These are phyloP conservation scores for Pogonus chalceus DNA, from an alignment of 1,140 invertebrate species.

Conservation along the genomic window DNA sequence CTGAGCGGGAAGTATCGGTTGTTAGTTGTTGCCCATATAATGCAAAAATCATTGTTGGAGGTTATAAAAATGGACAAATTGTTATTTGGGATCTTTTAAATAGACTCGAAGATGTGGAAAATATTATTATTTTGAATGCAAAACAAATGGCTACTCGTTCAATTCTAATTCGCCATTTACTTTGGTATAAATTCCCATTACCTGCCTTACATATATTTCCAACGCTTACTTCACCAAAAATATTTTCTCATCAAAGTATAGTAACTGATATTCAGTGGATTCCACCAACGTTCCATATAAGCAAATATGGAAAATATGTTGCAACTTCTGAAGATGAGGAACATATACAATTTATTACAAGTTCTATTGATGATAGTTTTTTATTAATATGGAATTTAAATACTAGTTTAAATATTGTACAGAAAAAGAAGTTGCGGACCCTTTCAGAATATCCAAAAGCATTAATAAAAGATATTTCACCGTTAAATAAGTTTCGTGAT, in stretches of 20 bases:
- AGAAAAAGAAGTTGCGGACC: too few species aligned
- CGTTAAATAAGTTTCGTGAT: too few species aligned
- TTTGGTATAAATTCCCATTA: slow-evolving; percentile 48
- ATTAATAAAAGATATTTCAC: too few species aligned
- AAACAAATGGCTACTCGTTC: slow-evolving; percentile 50
- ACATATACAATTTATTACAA: slow-evolving; percentile 51
- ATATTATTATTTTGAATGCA: slow-evolving; percentile 47
- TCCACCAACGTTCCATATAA: slow-evolving; percentile 45
- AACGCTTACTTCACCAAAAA: too few species aligned
- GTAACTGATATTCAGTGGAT: slow-evolving; percentile 59
- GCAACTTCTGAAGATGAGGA: too few species aligned
- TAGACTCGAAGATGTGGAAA: slow-evolving; percentile 52
- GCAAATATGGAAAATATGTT: slow-evolving; percentile 45
- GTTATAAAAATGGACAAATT: slow-evolving; percentile 60
- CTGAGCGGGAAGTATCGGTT: slow-evolving; percentile 50
- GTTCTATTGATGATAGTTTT: slow-evolving; percentile 52
- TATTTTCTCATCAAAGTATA: slow-evolving; percentile 46
- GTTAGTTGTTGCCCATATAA: slow-evolving; percentile 58
- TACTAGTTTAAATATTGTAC: slow-evolving; percentile 31
- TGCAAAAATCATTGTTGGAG: slow-evolving; percentile 56
- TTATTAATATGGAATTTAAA: slow-evolving; percentile 61
- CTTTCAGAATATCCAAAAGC: too few species aligned
- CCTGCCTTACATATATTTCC: slow-evolving; percentile 47
- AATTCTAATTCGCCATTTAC: slow-evolving; percentile 45
- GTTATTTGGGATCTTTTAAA: slow-evolving; percentile 62